Evolutionary conservation across 2,797 vertebrate species (phyloP).

Genomic region (Sphaeramia orbicularis): DNA sequence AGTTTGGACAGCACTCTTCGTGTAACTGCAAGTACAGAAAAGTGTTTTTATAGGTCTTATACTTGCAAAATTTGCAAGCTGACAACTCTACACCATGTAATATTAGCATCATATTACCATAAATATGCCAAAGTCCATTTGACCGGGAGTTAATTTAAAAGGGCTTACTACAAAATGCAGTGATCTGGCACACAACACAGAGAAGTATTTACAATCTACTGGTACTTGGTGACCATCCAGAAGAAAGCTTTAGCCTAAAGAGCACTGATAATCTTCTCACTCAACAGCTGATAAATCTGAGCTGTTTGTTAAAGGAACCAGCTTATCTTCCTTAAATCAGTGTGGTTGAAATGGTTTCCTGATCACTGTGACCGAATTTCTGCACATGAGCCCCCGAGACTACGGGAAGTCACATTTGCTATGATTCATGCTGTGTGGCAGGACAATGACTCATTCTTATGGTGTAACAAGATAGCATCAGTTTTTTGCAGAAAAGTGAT

Average conservation of each 20-base stretch:
- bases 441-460: conserved; percentile 73
- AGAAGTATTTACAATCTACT: conserved; percentile 65
- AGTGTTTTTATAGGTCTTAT: background rate
- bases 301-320: conserved; percentile 75
- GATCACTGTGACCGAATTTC: conserved; percentile 61
- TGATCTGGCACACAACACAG: conserved; percentile 46
- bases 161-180: conserved; percentile 19
- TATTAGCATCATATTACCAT: too few relatives aligned
- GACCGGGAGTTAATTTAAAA: conserved; percentile 19
- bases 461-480: conserved; percentile 65
- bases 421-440: conserved; percentile 60
- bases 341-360: conserved; percentile 60
- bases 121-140: background rate
- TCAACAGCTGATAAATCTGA: conserved; percentile 77
- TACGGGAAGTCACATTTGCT: conserved; percentile 59
- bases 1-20: conserved; percentile 22
- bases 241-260: conserved; percentile 76
- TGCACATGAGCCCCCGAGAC: conserved; percentile 48
- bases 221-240: conserved; percentile 78
- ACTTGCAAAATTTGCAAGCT: conserved; percentile 10
- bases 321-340: conserved; percentile 68
- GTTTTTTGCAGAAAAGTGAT: conserved; percentile 67
- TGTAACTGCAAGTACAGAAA: conserved; percentile 21
- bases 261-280: conserved; percentile 78
- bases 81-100: background rate